phyloP scores from a whole-genome alignment of 2,888 invertebrate genomes.

The Chrysolina oricalcia region DNA sequence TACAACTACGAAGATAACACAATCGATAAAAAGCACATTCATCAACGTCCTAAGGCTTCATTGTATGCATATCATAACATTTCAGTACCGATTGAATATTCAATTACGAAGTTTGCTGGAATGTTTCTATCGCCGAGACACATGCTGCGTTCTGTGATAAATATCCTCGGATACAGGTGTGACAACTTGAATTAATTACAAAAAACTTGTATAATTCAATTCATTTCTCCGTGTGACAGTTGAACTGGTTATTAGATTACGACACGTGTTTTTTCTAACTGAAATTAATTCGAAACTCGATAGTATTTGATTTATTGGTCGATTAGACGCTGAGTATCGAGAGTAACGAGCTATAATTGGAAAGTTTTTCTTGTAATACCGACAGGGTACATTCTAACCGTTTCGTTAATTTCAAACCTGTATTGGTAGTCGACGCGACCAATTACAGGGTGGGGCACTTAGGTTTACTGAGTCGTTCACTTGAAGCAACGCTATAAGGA shows the following conservation, averaged over 20 bases:
- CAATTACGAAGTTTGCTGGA: background rate
- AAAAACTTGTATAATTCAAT: conserved; percentile 19
- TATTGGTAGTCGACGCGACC: background rate
- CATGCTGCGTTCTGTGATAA: conserved; percentile 13
- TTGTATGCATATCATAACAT: conserved; percentile 5
- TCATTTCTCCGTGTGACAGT: conserved; percentile 11
- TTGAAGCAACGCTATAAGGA: too few relatives aligned
- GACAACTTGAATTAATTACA: conserved; percentile 12
- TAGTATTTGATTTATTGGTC: conserved; percentile 5
- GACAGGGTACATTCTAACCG: background rate
- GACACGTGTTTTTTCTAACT: conserved; percentile 12
- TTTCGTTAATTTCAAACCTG: background rate
- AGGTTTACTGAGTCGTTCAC: too few relatives aligned
- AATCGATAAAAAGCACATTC: too few relatives aligned
- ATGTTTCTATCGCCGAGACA: conserved; percentile 3
- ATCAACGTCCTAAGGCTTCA: background rate
- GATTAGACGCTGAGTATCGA: background rate
- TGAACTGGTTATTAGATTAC: conserved; percentile 13
- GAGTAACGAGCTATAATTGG: background rate
- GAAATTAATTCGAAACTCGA: conserved; percentile 19
- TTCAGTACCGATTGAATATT: conserved; percentile 19
- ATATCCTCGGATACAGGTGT: conserved; percentile 15
- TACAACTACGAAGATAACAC: too few relatives aligned
- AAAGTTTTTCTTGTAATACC: background rate
- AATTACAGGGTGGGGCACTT: too few relatives aligned